These are phyloP conservation scores for Conus betulinus DNA, from an alignment of 1,140 invertebrate genomes.

Conservation along the genomic window DNA sequence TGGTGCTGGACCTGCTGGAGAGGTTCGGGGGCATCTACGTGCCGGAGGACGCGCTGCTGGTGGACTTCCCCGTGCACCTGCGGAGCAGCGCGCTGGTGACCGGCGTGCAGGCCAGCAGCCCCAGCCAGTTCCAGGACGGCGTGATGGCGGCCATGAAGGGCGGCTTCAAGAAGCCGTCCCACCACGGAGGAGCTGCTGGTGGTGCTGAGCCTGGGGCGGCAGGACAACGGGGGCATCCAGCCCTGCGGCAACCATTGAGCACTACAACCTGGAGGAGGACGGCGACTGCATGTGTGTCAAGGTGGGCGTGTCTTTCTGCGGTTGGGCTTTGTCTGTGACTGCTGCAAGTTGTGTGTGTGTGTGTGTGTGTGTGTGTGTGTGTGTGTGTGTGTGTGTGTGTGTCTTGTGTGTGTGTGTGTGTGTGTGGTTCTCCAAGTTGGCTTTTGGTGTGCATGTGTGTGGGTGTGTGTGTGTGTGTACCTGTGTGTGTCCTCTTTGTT, in stretches of 20 bases:
- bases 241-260: conserved; percentile 43
- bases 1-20: conserved; percentile 47
- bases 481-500: no score
- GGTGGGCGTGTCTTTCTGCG: conserved; percentile 1
- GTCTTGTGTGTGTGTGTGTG: no score
- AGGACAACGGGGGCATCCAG: conserved; percentile 43
- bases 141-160: conserved; percentile 50
- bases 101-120: conserved; percentile 40
- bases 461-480: no score
- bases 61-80: conserved; percentile 54
- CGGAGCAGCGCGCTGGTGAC: conserved; percentile 44
- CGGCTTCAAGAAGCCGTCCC: conserved; percentile 45
- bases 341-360: no score
- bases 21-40: conserved; percentile 52
- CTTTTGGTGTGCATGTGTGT: no score
- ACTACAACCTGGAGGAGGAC: conserved; percentile 42
- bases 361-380: no score
- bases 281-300: conserved; percentile 47
- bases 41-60: conserved; percentile 52
- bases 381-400: no score
- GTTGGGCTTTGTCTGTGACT: no score
- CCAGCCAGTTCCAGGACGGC: conserved; percentile 45
- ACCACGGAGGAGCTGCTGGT: conserved; percentile 47
- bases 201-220: conserved; percentile 35
- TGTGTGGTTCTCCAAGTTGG: no score